phyloP scores from a whole-genome alignment of 1,140 invertebrate species.

The Cydia amplana region DNA sequence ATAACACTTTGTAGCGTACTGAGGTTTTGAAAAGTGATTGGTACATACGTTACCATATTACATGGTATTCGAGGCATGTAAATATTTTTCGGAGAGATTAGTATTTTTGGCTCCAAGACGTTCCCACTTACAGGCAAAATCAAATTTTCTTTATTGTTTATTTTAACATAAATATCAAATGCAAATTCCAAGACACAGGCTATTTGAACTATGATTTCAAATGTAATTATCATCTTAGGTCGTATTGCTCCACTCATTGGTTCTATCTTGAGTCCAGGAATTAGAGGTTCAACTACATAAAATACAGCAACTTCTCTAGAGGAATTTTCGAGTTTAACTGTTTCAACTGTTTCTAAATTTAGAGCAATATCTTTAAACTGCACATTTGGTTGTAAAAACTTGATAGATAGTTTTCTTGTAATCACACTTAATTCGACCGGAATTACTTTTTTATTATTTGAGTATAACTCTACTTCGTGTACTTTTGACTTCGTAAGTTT shows the following conservation, averaged over 20 bases:
- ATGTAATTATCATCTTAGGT: constrained; percentile 66
- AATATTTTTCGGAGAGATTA: constrained; percentile 66
- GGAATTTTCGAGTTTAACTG: constrained; percentile 67
- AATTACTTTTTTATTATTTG: constrained; percentile 49
- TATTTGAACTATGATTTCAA: constrained; percentile 65
- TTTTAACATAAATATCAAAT: constrained; percentile 66
- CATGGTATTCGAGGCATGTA: constrained; percentile 64
- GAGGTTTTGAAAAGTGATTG: constrained; percentile 66
- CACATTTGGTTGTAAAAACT: constrained; percentile 63
- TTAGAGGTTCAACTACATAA: constrained; percentile 64
- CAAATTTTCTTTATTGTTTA: constrained; percentile 74
- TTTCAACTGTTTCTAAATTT: constrained; percentile 65
- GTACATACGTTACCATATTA: constrained; percentile 63
- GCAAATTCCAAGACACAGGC: constrained; percentile 65
- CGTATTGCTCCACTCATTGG: constrained; percentile 66
- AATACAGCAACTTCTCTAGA: constrained; percentile 70
- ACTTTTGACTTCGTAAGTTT: constrained; percentile 65
- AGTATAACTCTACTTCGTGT: constrained; percentile 62
- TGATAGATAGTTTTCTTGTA: constrained; percentile 65
- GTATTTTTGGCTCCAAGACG: constrained; percentile 66
- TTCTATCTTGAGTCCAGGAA: constrained; percentile 65
- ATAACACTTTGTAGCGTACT: constrained; percentile 53
- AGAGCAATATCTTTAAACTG: constrained; percentile 69
- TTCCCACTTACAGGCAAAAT: constrained; percentile 64
- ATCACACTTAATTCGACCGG: constrained; percentile 63